These are phyloP conservation scores for Bolinopsis microptera DNA, from an alignment of 37 sponge, comb jelly and placozoan species.

Conservation along the genomic window DNA sequence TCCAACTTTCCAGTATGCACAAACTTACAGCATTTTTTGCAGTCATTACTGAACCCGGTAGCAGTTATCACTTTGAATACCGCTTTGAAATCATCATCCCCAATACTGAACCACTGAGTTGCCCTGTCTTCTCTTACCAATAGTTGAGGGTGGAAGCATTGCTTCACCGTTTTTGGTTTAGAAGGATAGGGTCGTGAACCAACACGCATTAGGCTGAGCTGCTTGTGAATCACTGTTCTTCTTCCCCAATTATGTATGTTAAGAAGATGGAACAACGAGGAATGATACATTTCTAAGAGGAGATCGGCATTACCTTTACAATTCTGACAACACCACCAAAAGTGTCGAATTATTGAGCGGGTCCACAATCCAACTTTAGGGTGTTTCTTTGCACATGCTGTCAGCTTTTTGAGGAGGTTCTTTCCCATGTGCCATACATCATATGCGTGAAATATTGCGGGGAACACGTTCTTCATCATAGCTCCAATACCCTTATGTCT, in stretches of 20 bases:
- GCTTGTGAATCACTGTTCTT: not conserved
- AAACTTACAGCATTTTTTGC: no score
- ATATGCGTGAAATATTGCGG: no score
- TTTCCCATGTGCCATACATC: no score
- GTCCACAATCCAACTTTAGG: not conserved
- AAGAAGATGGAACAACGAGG: not conserved
- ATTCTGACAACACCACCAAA: not conserved
- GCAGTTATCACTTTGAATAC: not conserved
- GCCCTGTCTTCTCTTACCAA: not conserved
- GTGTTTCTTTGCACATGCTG: no score
- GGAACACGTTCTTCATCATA: no score
- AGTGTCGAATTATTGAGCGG: not conserved
- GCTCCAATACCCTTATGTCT: not conserved
- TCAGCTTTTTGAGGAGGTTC: not conserved
- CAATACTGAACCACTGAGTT: not conserved
- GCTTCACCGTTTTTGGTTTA: not conserved
- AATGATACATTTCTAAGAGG: not conserved
- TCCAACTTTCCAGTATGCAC: no score
- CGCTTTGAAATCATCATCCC: not conserved
- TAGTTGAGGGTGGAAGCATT: not conserved
- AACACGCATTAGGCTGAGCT: not conserved
- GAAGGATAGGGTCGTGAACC: not conserved
- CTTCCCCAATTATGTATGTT: not conserved
- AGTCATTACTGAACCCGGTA: not conserved
- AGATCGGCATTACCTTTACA: not conserved